Evolutionary conservation across 2,888 invertebrate species (phyloP).

Genomic region (Boloria selene): DNA sequence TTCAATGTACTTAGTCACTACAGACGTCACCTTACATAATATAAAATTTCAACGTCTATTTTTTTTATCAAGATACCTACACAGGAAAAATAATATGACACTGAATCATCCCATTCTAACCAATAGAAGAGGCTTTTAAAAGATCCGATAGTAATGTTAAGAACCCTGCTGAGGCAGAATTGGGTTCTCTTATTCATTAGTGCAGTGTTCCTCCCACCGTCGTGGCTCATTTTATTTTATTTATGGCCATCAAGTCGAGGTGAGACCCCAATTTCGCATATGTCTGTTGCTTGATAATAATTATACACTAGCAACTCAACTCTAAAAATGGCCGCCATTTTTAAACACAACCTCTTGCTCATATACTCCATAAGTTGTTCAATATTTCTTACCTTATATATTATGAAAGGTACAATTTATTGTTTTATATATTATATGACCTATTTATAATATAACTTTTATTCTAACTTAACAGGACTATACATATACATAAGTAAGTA

Average conservation of each 20-base stretch:
- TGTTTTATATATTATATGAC: no score
- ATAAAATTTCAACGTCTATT: no score
- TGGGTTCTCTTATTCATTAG: conserved; percentile 73
- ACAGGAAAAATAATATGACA: background rate
- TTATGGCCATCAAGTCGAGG: conserved; percentile 75
- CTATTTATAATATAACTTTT: no score
- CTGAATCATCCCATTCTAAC: conserved; percentile 31
- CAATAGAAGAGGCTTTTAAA: conserved; percentile 45
- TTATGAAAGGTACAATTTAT: no score
- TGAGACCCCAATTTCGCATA: conserved; percentile 82
- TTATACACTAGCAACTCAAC: conserved; percentile 69
- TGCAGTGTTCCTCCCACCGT: conserved; percentile 73
- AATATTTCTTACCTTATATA: background rate
- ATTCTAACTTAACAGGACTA: no score
- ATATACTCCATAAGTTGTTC: conserved; percentile 28
- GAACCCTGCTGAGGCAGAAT: conserved; percentile 46
- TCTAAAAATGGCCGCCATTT: conserved; percentile 75
- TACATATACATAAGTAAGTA: no score
- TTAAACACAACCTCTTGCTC: conserved; percentile 53
- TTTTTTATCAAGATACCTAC: no score
- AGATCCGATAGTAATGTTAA: conserved; percentile 37
- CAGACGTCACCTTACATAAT: no score
- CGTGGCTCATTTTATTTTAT: conserved; percentile 77
- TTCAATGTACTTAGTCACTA: no score
- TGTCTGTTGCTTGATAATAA: conserved; percentile 77